These are phyloP conservation scores for Salvelinus fontinalis DNA, from an alignment of 2,113 vertebrate species.

Conservation along the genomic window DNA sequence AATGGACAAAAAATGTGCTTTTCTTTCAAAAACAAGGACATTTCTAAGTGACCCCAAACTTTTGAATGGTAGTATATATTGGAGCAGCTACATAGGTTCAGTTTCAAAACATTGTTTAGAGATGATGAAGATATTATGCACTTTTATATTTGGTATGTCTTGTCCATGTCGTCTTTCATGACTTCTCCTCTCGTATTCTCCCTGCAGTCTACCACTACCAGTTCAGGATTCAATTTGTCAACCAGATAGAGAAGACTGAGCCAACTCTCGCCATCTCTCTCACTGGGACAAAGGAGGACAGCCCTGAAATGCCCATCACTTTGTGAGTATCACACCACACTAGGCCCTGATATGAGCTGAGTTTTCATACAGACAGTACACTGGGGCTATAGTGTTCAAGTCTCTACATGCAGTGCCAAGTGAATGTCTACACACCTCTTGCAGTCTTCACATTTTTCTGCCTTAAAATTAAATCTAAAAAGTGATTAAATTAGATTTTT, in stretches of 20 bases:
- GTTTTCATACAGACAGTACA: background rate
- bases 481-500: too few relatives aligned
- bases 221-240: conserved; percentile 88
- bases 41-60: too few relatives aligned
- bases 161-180: background rate
- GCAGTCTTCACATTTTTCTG: too few relatives aligned
- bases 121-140: background rate
- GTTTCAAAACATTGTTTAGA: background rate
- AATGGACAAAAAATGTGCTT: too few relatives aligned
- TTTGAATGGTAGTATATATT: background rate
- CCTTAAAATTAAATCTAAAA: too few relatives aligned
- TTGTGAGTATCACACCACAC: conserved; percentile 79
- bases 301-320: conserved; percentile 74
- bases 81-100: background rate
- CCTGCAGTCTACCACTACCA: conserved; percentile 89
- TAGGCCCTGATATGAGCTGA: conserved; percentile 7
- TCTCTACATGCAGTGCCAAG: background rate
- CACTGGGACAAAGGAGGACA: conserved; percentile 82
- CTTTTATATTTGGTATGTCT: background rate
- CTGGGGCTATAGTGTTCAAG: background rate
- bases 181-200: background rate
- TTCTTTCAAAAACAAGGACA: too few relatives aligned
- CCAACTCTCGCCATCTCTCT: conserved; percentile 81
- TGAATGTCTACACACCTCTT: too few relatives aligned
- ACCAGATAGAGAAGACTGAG: conserved; percentile 70